Percentiles rank a stretch among this genome's conserved stretches.
These are phyloP conservation scores for Aphelinus atriplicis DNA, from an alignment of 1,140 invertebrate species.

Conservation along the genomic window DNA sequence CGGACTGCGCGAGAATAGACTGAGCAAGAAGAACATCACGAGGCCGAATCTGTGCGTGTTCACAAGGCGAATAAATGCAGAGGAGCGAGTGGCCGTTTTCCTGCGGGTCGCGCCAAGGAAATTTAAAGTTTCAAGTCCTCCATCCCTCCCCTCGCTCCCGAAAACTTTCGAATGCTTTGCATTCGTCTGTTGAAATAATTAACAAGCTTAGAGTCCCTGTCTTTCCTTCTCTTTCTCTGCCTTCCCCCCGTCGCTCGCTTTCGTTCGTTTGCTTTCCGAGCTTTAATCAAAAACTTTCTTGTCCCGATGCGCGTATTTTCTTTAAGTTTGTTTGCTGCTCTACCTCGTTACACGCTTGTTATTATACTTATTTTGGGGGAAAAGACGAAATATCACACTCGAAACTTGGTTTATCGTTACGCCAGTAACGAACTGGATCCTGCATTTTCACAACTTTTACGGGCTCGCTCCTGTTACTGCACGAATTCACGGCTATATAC, in stretches of 20 bases:
- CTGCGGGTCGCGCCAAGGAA: not conserved
- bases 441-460: too few species aligned
- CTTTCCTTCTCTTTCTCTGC: constrained; percentile 15
- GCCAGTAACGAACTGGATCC: not conserved
- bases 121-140: constrained; percentile 23
- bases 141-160: too few species aligned
- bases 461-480: too few species aligned
- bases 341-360: constrained; percentile 35
- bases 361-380: constrained; percentile 23
- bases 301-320: constrained; percentile 5
- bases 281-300: constrained; percentile 40
- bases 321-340: constrained; percentile 29
- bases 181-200: constrained; percentile 39
- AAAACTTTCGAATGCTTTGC: constrained; percentile 26
- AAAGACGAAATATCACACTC: constrained; percentile 7
- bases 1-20: too few species aligned
- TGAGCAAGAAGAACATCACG: not conserved
- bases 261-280: constrained; percentile 27
- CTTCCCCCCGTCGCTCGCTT: not conserved
- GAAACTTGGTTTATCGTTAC: constrained; percentile 28
- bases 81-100: not conserved
- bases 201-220: constrained; percentile 25
- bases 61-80: not conserved
- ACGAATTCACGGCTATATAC: too few species aligned
- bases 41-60: not conserved